A percentile compares a stretch with the other conserved stretches of the same genome.
These are phyloP conservation scores for Nothura maculosa DNA, from an alignment of 2,797 vertebrate genomes.

Conservation along the genomic window DNA sequence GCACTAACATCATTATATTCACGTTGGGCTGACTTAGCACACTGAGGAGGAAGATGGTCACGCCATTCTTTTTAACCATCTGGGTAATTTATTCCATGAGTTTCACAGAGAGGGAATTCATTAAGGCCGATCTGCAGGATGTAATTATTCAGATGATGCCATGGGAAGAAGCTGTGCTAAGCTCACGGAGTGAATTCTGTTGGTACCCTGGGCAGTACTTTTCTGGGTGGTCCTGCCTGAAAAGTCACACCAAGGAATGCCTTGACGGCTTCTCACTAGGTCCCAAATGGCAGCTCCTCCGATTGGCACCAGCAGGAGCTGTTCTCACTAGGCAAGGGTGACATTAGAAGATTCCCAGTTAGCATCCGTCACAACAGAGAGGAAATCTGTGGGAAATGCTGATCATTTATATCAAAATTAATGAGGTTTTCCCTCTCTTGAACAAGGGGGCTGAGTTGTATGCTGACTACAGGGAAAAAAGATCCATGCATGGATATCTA, in stretches of 20 bases:
- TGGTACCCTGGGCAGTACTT: not conserved
- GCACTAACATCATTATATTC: constrained; percentile 46
- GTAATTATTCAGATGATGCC: constrained; percentile 59
- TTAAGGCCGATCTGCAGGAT: constrained; percentile 54
- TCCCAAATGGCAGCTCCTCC: constrained; percentile 6
- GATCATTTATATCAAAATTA: constrained; percentile 74
- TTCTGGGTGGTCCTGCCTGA: constrained; percentile 15
- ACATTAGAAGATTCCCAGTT: constrained; percentile 6
- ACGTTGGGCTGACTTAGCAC: constrained; percentile 29
- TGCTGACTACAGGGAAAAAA: constrained; percentile 64
- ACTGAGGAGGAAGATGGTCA: constrained; percentile 58
- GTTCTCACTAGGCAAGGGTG: not conserved
- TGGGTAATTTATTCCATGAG: constrained; percentile 59
- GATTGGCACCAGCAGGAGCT: not conserved
- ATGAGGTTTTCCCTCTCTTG: constrained; percentile 70
- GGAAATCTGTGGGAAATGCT: constrained; percentile 64
- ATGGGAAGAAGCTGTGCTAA: constrained; percentile 41
- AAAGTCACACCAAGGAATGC: not conserved
- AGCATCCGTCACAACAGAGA: constrained; percentile 31
- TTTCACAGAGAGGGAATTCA: constrained; percentile 56
- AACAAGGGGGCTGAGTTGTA: constrained; percentile 28
- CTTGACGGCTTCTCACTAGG: constrained; percentile 9
- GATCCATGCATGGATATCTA: constrained; percentile 44
- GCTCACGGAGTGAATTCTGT: not conserved
- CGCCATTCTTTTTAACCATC: constrained; percentile 41